A percentile compares a stretch with the other conserved stretches of the same genome.
phyloP scores from a whole-genome alignment of 2,888 invertebrate species.

The Harpalus rufipes region DNA sequence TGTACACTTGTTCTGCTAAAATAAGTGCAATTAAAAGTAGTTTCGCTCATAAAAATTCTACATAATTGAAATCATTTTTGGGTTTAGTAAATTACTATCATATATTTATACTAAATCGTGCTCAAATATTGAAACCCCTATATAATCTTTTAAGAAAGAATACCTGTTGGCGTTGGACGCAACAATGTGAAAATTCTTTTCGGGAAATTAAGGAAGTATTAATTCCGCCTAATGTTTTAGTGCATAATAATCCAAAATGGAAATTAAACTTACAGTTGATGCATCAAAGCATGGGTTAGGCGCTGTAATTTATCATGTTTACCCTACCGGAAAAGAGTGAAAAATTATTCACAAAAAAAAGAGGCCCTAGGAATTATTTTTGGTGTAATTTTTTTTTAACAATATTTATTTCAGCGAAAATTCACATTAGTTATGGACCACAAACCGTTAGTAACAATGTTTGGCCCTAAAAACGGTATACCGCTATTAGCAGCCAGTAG shows the following conservation, averaged over 20 bases:
- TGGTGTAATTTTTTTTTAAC: conserved; percentile 4
- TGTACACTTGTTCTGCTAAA: conserved; percentile 1
- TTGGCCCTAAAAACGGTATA: conserved; percentile 46
- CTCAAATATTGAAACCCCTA: conserved; percentile 57
- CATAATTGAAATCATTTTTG: conserved; percentile 31
- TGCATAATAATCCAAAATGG: conserved; percentile 52
- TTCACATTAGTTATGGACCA: conserved; percentile 21
- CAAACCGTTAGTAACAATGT: conserved; percentile 16
- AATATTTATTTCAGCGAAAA: conserved; percentile 36
- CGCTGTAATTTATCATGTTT: conserved; percentile 12
- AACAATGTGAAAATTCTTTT: conserved; percentile 54
- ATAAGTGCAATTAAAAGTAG: background rate
- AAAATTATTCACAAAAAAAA: conserved; percentile 34
- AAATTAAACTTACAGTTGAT: conserved; percentile 19
- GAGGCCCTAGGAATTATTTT: conserved; percentile 3
- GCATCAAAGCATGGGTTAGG: conserved; percentile 14
- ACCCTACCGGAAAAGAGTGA: background rate
- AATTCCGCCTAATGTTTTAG: conserved; percentile 59
- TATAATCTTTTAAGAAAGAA: conserved; percentile 61
- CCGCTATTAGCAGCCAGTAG: conserved; percentile 10
- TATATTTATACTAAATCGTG: background rate
- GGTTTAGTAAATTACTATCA: conserved; percentile 9
- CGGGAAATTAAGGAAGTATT: conserved; percentile 62
- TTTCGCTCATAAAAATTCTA: background rate
- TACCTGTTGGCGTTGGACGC: conserved; percentile 38